These are phyloP conservation scores for Metaphire vulgaris DNA, from an alignment of 1,140 invertebrate species.

Conservation along the genomic window DNA sequence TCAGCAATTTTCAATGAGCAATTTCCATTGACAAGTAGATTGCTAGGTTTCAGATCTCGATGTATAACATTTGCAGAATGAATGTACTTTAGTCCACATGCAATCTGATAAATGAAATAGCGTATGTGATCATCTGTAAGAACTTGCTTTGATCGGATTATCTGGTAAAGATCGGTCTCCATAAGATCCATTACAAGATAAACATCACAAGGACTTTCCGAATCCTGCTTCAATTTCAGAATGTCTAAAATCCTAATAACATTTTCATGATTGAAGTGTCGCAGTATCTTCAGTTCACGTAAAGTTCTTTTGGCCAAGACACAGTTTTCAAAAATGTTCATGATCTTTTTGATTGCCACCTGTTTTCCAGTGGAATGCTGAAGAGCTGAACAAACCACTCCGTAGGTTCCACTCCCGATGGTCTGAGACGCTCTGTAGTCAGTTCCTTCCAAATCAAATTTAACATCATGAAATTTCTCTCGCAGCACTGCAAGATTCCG, in stretches of 20 bases:
- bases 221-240: constrained; percentile 41
- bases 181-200: constrained; percentile 56
- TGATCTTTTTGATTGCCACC: constrained; percentile 56
- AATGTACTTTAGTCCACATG: constrained; percentile 54
- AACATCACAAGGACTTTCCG: constrained; percentile 46
- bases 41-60: constrained; percentile 55
- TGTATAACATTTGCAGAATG: constrained; percentile 55
- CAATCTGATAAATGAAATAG: constrained; percentile 55
- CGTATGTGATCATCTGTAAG: constrained; percentile 52
- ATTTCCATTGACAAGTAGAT: constrained; percentile 54
- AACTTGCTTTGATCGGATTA: constrained; percentile 53
- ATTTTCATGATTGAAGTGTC: constrained; percentile 55
- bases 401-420: constrained; percentile 54
- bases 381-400: constrained; percentile 54
- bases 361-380: constrained; percentile 44
- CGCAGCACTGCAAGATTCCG: constrained; percentile 38
- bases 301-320: constrained; percentile 52
- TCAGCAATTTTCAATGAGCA: constrained; percentile 55
- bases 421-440: constrained; percentile 52
- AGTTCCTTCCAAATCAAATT: constrained; percentile 49
- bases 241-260: constrained; percentile 54
- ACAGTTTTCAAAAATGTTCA: constrained; percentile 49
- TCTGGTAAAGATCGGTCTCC: constrained; percentile 55
- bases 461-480: constrained; percentile 42
- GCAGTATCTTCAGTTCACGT: constrained; percentile 54